Evolutionary conservation across 53 echinoderm and acorn worm genomes (phyloP), one percentile per base, ranked within the genome.

Genomic region (Patiria pectinifera): DNA sequence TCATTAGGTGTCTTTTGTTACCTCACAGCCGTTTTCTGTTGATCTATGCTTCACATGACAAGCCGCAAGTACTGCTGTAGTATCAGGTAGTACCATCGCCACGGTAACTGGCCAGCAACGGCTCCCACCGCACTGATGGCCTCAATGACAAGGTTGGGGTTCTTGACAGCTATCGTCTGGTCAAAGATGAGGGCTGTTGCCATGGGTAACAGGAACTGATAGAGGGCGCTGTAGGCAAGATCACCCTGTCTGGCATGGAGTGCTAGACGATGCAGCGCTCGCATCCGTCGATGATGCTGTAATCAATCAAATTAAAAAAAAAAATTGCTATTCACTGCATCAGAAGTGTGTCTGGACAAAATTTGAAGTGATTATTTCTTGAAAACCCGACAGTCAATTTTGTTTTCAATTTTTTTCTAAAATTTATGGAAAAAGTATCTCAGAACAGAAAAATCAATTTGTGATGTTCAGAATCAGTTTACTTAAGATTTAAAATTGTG

Each of bases 21-120:
- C 99, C 97, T 99, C 10, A 99, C 99, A 46, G 96, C 95, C 11
- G 91, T 93, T 82, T 99, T 99, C 95, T 97, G 99, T 63, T 93
- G 93, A 13, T 99, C 96, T 0, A 95, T 16, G 45, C 93, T 91
- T 25, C 76, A 93, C 47, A 95, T 85, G 59, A 99, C 86, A n/a
- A 99, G 81, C n/a, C 95, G 90, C 77, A 99, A 62, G 75, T 97
- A 99, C 93, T 99, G 99, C 89, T 95, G 95, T 66, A 99, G 94
- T 0, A 99, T 74, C 45, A 83, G 48, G 76, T 93, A 92, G 82
- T 95, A 99, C 77, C 82, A 88, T 84, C 84, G 93, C 99, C 99
- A 99, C 21, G 96, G 93, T 85, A 99, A 92, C 87, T 83, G 84
- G 4, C 93, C 91, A 19, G 99, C 95, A 80, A 99, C 91, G 82